Base-by-base conservation (phyloP, 2,113 vertebrate species). In the Microcebus murinus region DNA sequence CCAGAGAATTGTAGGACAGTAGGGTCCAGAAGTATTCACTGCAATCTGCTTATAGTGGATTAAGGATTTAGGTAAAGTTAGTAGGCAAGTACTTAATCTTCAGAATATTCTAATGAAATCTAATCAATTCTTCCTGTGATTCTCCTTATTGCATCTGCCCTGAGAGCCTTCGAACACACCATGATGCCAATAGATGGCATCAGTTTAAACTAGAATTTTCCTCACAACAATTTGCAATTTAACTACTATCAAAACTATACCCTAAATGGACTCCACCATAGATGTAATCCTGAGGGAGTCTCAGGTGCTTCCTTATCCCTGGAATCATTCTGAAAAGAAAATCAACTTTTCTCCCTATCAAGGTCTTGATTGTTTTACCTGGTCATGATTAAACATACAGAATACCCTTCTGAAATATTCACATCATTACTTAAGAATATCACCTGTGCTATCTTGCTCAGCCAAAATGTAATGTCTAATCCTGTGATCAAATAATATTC, bases 41-140 rank as follows among this genome's bases (percentile, higher is more conserved):
- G 42, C 55, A 87, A 83, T 96, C 74, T 83, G 9, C 48, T 90
- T 96, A 73, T 4, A 50, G 15, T 48, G 34, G 20, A 71, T 96
- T 91, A 87, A 88, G n/a, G 52, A 74, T 70, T 96, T 93, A 74
- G n/a, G 79, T 74, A 61, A 94, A 76, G 2, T 86, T 96, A 8
- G 15, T 74, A 83, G 27, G 10, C 11, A 63, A 89, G n/a, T 57
- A 15, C 48, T 21, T 94, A 90, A 92, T 85, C 65, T 95, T 89
- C 77, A 79, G 67, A 70, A 1, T 55, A 85, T 25, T 92, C 36
- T 42, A 87, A 36, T 77, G 20, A 63, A 94, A 83, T 73, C n/a
- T 80, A 94, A 52, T 89, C 73, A 87, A 1, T 61, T 71, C 7
- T 9, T 94, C 23, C 80, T 27, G 48, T 57, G 25, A 76, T 76